Evolutionary conservation across 2,888 invertebrate genomes (phyloP), one percentile per base, ranked within the genome.

Genomic region (Micoletzkya japonica): DNA sequence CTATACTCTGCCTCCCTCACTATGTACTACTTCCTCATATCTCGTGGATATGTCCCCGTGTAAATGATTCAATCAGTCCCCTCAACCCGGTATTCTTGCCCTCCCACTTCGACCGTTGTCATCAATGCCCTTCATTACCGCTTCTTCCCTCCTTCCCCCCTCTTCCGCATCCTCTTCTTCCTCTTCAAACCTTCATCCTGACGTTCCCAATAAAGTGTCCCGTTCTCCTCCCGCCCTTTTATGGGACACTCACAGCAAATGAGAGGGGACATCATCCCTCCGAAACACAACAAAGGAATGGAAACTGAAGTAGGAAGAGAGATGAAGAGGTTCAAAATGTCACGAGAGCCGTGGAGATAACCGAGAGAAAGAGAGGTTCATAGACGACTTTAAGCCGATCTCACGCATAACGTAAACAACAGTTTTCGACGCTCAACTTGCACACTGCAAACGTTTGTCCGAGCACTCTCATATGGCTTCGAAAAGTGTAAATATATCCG

Each of bases 161-260:
- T n/a, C n/a, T n/a, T n/a, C n/a, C n/a, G n/a, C n/a, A n/a, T n/a
- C n/a, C n/a, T n/a, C n/a, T n/a, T n/a, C n/a, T 28, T 28, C 1
- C n/a, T 37, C 30, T 14, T 58, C 58, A 37, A 30, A 39, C 59
- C 44, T 59, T 59, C 39, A 24, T 28, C 39, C 44, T 39, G 14
- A 24, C 59, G 36, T 28, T 37, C 44, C 39, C 10, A 58, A n/a
- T 36, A 7, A 20, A 4, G 58, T 6, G 32, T 24, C 26, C 24
- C 24, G 4, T 10, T 2, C 36, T 24, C 10, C 39, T 59, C 37
- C 32, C 59, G 26, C n/a, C 59, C 20, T 59, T 59, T 59, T 4
- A 3, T 26, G 6, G 17, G 14, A 3, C 20, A 7, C 37, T 39
- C 17, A 58, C 36, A 37, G 17, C 52, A 28, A 54, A 30, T 26